Evolutionary conservation across 2,888 invertebrate genomes (phyloP), one percentile per base, ranked within the genome.

Genomic region (Clunio marinus): DNA sequence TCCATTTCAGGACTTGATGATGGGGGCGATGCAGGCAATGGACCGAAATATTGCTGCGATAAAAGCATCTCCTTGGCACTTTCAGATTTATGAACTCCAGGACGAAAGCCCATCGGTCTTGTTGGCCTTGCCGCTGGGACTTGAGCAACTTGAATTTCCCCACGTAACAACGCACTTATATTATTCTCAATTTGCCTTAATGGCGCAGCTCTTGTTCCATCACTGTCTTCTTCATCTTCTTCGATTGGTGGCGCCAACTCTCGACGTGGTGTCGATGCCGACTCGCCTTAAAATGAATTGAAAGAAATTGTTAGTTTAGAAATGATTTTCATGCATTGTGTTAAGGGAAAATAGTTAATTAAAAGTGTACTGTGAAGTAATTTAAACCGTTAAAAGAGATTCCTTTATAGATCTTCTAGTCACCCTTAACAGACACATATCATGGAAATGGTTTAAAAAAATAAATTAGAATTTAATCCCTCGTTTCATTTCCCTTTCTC

Each of bases 1-100:
- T 74, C 73, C 70, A 71, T 71, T 70, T 74, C 74, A 28, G 74
- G 73, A 71, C 74, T 74, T 69, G 74, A 72, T 60, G 72, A 70
- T 32, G 78, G 77, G 69, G 79, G 79, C 66, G 79, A 78, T 63
- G 79, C 78, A 66, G 79, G 79, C 71, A 79, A 71, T 15, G 79
- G 79, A 13, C 79, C 79, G 70, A 79, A 76, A 62, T 74, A 73
- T 70, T 74, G 74, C 70, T 79, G 79, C 22, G 79, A 79, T 25
- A 79, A 71, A 28, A 79, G 80, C 81, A 87, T 86, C 75, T 88
- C 88, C 76, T 88, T 88, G 70, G 87, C 86, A 75, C 88, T 88
- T 73, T 87, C 86, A 15, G 88, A 88, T 76, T 88, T 88, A 75
- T 88, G 88, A 76, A 88, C 87, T 72, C 88, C 86, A 46, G 78